Base-by-base conservation (phyloP, 2,113 vertebrate species). In the Melanocharis versteri region DNA sequence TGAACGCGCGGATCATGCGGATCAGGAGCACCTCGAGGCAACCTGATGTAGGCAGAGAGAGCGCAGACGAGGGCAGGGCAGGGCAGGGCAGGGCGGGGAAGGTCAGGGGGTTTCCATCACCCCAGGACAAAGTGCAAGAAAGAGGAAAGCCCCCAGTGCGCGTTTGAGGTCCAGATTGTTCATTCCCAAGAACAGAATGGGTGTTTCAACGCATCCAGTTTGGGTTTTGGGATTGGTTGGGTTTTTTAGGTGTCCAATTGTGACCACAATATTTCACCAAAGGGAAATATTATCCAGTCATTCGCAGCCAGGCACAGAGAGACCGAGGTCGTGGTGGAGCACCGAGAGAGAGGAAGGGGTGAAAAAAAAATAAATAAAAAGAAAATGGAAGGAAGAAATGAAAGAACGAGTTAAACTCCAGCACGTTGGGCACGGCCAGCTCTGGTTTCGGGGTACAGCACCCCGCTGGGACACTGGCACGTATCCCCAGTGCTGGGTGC, bases 1-100 rank as follows among this genome's bases (percentile, higher is more conserved):
- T 99, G 88, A 98, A 99, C 3, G 98, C 98, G 8, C 98, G 98
- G 94, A 98, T 98, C 98, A 99, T 99, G 61, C 99, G 98, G 93
- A 99, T 98, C 83, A 99, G 98, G 40, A 99, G 98, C 73, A 99
- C 98, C 79, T 99, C 98, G 81, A 99, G 97, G 94, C 99, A 99
- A 81, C 99, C 99, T 99, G 97, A 80, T 4, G 39, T 31, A 86
- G 93, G 90, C 86, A 92, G 97, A 96, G 61, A 93, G 82, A 90
- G 77, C 40, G 47, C 91, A 72, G 81, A 54, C n/a, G 31, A 94
- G 94, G 94, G 97, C 48, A 95, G 87, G 88, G 78, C 96, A 82
- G 94, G 84, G 62, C 88, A 83, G 61, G 93, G 51, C 94, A 94
- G 87, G 90, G 75, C 40, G 68, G 95, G 89, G 72, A 77, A 90